Evolutionary conservation across 2,113 vertebrate species (phyloP).

Genomic region (Oryctolagus cuniculus): DNA sequence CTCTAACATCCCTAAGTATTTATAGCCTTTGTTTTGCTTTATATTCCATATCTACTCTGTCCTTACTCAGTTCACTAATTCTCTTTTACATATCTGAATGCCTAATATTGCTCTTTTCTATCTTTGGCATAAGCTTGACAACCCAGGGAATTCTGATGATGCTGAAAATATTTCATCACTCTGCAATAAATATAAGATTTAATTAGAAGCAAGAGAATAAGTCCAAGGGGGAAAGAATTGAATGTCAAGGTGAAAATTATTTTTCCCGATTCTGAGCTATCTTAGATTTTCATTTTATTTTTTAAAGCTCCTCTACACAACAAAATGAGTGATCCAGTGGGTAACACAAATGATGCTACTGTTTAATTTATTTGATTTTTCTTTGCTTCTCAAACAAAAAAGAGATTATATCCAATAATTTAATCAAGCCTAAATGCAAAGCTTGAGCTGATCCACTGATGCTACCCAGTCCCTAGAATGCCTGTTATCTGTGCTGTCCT

Average conservation of each 20-base stretch:
- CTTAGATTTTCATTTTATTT: conserved; percentile 16
- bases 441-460: not conserved
- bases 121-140: conserved; percentile 47
- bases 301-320: not conserved
- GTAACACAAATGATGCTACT: not conserved
- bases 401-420: not conserved
- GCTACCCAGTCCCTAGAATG: not conserved
- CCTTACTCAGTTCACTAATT: not conserved
- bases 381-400: not conserved
- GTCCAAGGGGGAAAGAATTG: conserved; percentile 43
- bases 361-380: conserved; percentile 19
- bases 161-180: conserved; percentile 58
- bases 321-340: not conserved
- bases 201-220: conserved; percentile 65
- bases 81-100: not conserved
- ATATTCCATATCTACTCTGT: not conserved
- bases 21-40: not conserved
- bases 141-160: conserved; percentile 51
- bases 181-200: conserved; percentile 69
- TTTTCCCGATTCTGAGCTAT: not conserved
- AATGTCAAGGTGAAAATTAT: conserved; percentile 46
- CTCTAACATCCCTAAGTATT: not conserved
- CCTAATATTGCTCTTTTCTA: not conserved
- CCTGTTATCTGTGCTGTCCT: not conserved
- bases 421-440: conserved; percentile 33